Base-by-base conservation (phyloP, 2,888 invertebrate species). In the Hyposoter dolosus region DNA sequence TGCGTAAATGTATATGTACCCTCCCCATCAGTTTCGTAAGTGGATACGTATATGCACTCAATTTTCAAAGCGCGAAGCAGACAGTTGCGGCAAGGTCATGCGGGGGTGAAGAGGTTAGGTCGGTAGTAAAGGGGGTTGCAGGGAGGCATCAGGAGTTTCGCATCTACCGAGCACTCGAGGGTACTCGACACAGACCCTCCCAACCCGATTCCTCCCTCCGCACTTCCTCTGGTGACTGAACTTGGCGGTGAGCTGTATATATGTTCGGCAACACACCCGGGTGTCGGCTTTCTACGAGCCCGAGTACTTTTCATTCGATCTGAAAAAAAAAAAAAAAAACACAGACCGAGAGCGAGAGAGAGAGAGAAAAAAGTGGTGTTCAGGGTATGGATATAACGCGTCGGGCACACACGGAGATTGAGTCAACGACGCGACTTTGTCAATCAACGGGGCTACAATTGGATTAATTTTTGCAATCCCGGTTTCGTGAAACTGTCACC, bases 371-470 rank as follows among this genome's bases (percentile, higher is more conserved):
- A 63, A 76, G 45, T 35, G 43, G 45, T 40, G 43, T 71, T 15
- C 19, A 66, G 77, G 45, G 77, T 81, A 65, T 56, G 66, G 68
- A 65, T 80, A 68, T 77, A 72, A 72, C 75, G 60, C 74, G 75
- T 32, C 50, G 35, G 47, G 82, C 50, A 87, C 43, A 82, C 86
- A 78, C 86, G 53, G 80, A 77, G 85, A 90, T 90, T 89, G 90
- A 90, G 90, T 90, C 89, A 90, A 85, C 87, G 84, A 84, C 83
- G 86, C 86, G 88, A 89, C 90, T 90, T 90, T 90, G 90, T 90
- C 90, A 89, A 90, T 90, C 89, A 87, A 87, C 88, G 82, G 84
- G 69, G 79, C 60, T 65, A 86, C 83, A 79, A 90, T 91, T 90
- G 88, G 88, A 90, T 91, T 91, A 90, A 90, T 90, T 89, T 90